Base-by-base conservation (phyloP, 2,888 invertebrate genomes). In the Oxycera nigricornis region DNA sequence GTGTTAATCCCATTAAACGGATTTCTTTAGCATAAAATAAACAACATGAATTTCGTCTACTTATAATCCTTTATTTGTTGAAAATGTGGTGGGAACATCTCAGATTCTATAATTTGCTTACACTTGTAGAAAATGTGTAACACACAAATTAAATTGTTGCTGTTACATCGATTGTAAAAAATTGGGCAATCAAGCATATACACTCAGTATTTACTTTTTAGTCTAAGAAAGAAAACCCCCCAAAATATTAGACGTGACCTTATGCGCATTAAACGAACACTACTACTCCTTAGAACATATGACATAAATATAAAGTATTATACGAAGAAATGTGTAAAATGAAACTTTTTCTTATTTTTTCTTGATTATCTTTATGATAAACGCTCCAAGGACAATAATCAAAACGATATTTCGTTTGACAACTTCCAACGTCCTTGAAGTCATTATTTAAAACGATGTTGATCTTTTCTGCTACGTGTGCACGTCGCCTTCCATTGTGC, bases 71-170 rank as follows among this genome's bases (percentile, higher is more conserved):
- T 55, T 55, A 55, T 70, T 70, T 55, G 20, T 55, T 55, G 22
- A 70, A 55, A 55, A 28, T 46, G 70, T 70, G 68, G 68, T 68
- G 70, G 70, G 70, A 70, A 70, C 55, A 70, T 55, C 46, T 70
- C 55, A 70, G 55, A 70, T 70, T 39, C 30, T 20, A 52, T 31
- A 22, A 17, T 46, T 68, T 52, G 9, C 31, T 30, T 30, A 28
- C 22, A 28, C 41, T 28, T 68, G 20, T 31, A 22, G 20, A 52
- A 17, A 20, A 50, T 30, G 22, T 30, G 31, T 52, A 22, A 30
- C 30, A 55, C 24, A 55, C 1, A 67, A 41, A n/a, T 2, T 41
- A 3, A 22, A 39, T 17, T 55, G 11, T 52, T n/a, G 7, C 55
- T 20, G 52, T 52, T 70, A 52, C 70, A 61, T 30, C 26, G 39